Base-by-base conservation (phyloP, 2,113 vertebrate species). In the Myodes glareolus region DNA sequence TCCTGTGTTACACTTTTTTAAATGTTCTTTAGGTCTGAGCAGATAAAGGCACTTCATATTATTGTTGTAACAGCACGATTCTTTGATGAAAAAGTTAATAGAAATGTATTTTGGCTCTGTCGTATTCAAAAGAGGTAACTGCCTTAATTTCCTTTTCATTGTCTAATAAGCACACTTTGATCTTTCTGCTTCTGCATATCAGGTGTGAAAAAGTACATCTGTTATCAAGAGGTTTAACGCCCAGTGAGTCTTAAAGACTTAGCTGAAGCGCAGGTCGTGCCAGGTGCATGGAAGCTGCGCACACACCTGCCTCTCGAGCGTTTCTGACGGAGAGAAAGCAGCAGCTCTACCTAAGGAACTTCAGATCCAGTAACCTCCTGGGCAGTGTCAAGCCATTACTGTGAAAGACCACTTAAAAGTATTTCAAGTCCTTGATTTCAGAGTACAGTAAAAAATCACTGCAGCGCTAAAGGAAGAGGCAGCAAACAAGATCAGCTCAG, bases 391-490 rank as follows among this genome's bases (percentile, higher is more conserved):
- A 87, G 87, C 80, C 86, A 77, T 70, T 55, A 90, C 27, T 82
- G 25, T 76, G 39, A 65, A 55, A 93, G 58, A 95, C 29, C 45
- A 68, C 76, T 17, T 55, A 45, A 89, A 88, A 92, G 63, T 75
- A 88, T 95, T 94, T 95, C 81, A 97, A 97, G 95, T 94, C 95
- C 95, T 92, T 97, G 97, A 97, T 94, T 97, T 75, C 47, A 97
- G 89, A 97, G 50, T 95, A 94, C 95, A 72, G 96, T 21, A 91
- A 96, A 98, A 98, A 97, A 73, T 72, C 95, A 88, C 55, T 33
- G 93, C 52, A 90, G 73, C 4, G 0, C 89, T 72, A 95, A 92
- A 92, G 65, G 36, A 86, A n/a, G 77, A 84, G 94, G 84, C 0
- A 42, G 67, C 87, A 87, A 68, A 88, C n/a, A 81, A 13, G 21